Evolutionary conservation across 2,797 vertebrate species (phyloP).

Genomic region (Muscicapa comitata): DNA sequence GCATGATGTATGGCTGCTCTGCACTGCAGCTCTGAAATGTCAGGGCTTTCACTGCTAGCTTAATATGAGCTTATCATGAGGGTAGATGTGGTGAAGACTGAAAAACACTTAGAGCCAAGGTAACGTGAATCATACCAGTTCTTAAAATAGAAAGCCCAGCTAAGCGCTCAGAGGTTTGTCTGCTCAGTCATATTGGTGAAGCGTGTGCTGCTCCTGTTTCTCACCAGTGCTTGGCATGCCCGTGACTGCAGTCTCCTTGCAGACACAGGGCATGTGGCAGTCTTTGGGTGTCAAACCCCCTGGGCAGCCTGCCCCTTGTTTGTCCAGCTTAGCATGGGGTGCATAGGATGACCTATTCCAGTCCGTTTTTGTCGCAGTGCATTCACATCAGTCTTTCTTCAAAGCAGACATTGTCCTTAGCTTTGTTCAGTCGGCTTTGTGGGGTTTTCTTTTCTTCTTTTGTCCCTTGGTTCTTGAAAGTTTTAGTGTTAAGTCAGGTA

Average conservation of each 20-base stretch:
- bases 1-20: neutral
- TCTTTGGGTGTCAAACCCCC: neutral
- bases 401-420: neutral
- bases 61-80: neutral
- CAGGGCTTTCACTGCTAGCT: conserved; percentile 5
- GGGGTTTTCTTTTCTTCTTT: neutral
- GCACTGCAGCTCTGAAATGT: neutral
- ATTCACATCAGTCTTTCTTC: neutral
- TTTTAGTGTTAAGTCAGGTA: neutral
- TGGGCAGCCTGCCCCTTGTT: neutral
- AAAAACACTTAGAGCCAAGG: conserved; percentile 32
- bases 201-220: conserved; percentile 18
- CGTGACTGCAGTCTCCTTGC: conserved; percentile 38
- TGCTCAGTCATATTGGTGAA: conserved; percentile 23
- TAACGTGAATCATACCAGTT: conserved; percentile 11
- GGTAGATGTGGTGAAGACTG: neutral
- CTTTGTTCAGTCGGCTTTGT: neutral
- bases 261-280: neutral
- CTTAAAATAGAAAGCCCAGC: conserved; percentile 36
- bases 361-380: neutral
- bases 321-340: neutral
- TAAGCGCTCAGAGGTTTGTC: neutral
- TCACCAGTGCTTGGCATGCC: neutral
- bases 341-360: neutral
- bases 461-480: neutral